Conservation (phyloP, 2,113 vertebrate genomes). For the Xenopus laevis region DNA sequence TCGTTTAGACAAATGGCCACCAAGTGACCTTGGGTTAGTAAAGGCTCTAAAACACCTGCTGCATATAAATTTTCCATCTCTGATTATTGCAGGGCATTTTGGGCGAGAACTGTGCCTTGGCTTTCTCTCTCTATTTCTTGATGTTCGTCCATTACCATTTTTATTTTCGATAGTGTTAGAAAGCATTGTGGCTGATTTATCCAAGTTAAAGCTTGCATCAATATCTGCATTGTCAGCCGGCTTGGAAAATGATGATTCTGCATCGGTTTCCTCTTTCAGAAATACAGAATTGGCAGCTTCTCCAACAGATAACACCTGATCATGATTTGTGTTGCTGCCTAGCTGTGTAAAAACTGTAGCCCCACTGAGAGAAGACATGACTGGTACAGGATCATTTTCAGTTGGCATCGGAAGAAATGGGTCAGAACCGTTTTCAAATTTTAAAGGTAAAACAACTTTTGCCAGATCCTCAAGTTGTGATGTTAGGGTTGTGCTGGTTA, state of each 20-base stretch:
- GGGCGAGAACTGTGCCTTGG: conserved; percentile 77
- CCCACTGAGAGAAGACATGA: conserved; percentile 65
- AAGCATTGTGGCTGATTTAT: conserved; percentile 53
- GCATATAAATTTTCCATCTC: conserved; percentile 90
- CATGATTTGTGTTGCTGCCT: conserved; percentile 61
- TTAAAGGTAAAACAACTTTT: conserved; percentile 70
- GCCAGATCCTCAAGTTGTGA: conserved; percentile 66
- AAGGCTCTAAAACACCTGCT: conserved; percentile 88
- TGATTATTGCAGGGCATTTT: conserved; percentile 92
- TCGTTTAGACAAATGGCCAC: conserved; percentile 91
- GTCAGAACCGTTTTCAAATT: conserved; percentile 65
- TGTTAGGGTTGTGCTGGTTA: conserved; percentile 63
- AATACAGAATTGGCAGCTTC: conserved; percentile 63
- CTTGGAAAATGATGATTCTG: conserved; percentile 59
- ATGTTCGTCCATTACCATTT: conserved; percentile 55
- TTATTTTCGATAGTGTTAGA: conserved; percentile 53
- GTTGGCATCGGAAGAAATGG: conserved; percentile 71
- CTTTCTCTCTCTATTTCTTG: conserved; percentile 68
- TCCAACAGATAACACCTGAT: conserved; percentile 61
- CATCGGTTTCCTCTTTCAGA: conserved; percentile 62
- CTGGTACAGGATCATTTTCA: conserved; percentile 65
- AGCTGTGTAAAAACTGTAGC: conserved; percentile 70
- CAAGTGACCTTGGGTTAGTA: conserved; percentile 86
- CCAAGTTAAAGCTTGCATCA: conserved; percentile 51
- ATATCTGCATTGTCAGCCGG: conserved; percentile 49